These are phyloP conservation scores for Thaumetopoea pityocampa DNA, from an alignment of 1,140 invertebrate species.

Conservation along the genomic window DNA sequence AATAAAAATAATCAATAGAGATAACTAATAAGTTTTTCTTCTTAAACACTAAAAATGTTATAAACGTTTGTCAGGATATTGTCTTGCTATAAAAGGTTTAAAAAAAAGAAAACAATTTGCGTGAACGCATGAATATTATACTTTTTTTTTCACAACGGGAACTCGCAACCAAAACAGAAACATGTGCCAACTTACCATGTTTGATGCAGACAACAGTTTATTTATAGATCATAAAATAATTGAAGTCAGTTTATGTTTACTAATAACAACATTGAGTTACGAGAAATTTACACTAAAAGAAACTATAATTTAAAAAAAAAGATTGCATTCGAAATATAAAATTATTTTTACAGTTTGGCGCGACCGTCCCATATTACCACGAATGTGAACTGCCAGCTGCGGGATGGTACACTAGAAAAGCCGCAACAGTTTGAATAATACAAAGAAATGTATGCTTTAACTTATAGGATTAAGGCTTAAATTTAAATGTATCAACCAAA, in stretches of 20 bases:
- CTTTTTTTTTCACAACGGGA: too few species aligned
- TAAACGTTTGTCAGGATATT: too few species aligned
- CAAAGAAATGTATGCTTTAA: constrained; percentile 15
- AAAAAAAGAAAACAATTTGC: too few species aligned
- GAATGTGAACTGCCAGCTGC: constrained; percentile 20
- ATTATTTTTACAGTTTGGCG: constrained; percentile 9
- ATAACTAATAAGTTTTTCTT: too few species aligned
- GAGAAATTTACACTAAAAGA: too few species aligned
- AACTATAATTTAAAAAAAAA: constrained; percentile 14
- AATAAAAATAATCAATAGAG: too few species aligned
- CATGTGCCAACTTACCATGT: constrained; percentile 38
- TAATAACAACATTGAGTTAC: too few species aligned
- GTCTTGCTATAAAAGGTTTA: too few species aligned
- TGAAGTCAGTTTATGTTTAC: too few species aligned
- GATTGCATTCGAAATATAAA: constrained; percentile 14
- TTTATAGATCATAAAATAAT: constrained; percentile 12
- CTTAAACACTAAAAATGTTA: too few species aligned
- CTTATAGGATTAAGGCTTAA: constrained; percentile 2
- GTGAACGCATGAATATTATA: too few species aligned
- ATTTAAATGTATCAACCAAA: background rate
- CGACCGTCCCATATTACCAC: constrained; percentile 20
- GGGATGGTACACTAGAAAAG: constrained; percentile 27
- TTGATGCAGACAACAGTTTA: constrained; percentile 14
- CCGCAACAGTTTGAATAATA: constrained; percentile 9
- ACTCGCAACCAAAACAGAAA: constrained; percentile 16